A percentile compares a stretch with the other conserved stretches of the same genome.
phyloP scores from a whole-genome alignment of 37 sponge, comb jelly and placozoan species.

The Geodia barretti region DNA sequence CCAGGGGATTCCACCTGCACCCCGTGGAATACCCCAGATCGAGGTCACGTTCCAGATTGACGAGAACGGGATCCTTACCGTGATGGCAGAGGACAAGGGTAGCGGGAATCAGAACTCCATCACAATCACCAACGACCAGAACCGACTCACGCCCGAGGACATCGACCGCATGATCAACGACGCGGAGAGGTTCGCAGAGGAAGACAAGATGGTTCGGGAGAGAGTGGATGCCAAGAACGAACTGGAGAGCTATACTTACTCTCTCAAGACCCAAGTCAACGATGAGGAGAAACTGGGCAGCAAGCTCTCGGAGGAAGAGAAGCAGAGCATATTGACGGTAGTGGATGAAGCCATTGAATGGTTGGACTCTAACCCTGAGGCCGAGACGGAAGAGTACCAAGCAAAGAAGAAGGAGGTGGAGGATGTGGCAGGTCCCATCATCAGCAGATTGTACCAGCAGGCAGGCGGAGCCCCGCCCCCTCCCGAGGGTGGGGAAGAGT shows the following conservation, averaged over 20 bases:
- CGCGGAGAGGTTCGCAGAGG: constrained; percentile 98
- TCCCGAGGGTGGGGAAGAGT: constrained; percentile 20
- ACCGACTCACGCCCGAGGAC: constrained; percentile 94
- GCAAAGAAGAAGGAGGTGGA: constrained; percentile 96
- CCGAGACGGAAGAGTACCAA: constrained; percentile 80
- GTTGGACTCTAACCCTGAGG: constrained; percentile 87
- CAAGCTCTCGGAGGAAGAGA: constrained; percentile 92
- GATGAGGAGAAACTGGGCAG: constrained; percentile 95
- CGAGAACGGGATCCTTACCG: constrained; percentile 95
- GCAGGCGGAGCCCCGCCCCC: constrained; percentile 57
- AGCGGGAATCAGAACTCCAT: constrained; percentile 90
- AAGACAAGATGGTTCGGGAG: constrained; percentile 92
- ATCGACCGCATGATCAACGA: constrained; percentile 97
- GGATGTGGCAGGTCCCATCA: constrained; percentile 93
- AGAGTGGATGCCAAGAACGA: constrained; percentile 91
- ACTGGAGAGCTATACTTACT: constrained; percentile 92
- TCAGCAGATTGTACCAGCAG: constrained; percentile 89
- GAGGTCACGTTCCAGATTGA: constrained; percentile 99
- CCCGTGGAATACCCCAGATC: constrained; percentile 97
- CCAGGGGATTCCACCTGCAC: constrained; percentile 97
- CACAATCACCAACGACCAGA: constrained; percentile 98
- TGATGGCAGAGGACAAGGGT: constrained; percentile 99
- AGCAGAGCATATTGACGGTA: constrained; percentile 76
- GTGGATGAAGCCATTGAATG: constrained; percentile 88
- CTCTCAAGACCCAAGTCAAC: constrained; percentile 89